Conservation (phyloP, 2,888 invertebrate species). For the Melieria picta region DNA sequence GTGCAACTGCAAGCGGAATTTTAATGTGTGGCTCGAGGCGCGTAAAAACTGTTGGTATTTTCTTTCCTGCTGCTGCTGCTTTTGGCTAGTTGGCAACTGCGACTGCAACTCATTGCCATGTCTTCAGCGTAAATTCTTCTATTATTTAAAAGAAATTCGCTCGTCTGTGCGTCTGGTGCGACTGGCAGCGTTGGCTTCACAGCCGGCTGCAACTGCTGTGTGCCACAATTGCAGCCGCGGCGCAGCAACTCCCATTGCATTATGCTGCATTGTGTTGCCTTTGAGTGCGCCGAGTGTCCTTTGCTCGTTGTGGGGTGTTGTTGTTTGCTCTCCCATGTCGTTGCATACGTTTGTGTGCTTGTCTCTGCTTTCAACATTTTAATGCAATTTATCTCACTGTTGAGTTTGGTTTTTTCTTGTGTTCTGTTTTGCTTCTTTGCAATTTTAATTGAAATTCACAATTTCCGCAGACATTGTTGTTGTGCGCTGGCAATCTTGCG, state of each 20-base stretch:
- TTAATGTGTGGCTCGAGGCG: slow-evolving; percentile 30
- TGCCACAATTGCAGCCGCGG: not conserved
- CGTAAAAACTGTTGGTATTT: slow-evolving; percentile 17
- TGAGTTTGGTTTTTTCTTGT: not conserved
- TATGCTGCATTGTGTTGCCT: not conserved
- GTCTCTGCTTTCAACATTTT: slow-evolving; percentile 17
- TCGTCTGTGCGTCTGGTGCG: not conserved
- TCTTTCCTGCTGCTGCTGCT: slow-evolving; percentile 8
- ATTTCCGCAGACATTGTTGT: slow-evolving; percentile 21
- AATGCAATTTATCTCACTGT: slow-evolving; percentile 20
- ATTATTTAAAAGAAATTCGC: slow-evolving; percentile 4
- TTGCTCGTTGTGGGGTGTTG: slow-evolving; percentile 16
- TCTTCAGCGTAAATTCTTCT: slow-evolving; percentile 11
- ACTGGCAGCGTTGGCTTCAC: not conserved
- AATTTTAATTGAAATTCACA: slow-evolving; percentile 34
- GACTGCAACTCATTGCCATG: not conserved
- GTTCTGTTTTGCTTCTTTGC: slow-evolving; percentile 15
- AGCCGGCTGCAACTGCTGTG: not conserved
- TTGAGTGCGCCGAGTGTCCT: not conserved
- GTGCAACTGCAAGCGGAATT: slow-evolving; percentile 26
- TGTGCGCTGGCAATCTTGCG: not conserved
- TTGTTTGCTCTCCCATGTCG: not conserved
- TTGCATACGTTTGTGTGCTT: not conserved
- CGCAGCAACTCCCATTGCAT: not conserved
- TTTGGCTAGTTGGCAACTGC: not conserved